A percentile compares a stretch with the other conserved stretches of the same genome.
phyloP scores from a whole-genome alignment of 2,113 vertebrate species.

The Halichoeres trimaculatus region DNA sequence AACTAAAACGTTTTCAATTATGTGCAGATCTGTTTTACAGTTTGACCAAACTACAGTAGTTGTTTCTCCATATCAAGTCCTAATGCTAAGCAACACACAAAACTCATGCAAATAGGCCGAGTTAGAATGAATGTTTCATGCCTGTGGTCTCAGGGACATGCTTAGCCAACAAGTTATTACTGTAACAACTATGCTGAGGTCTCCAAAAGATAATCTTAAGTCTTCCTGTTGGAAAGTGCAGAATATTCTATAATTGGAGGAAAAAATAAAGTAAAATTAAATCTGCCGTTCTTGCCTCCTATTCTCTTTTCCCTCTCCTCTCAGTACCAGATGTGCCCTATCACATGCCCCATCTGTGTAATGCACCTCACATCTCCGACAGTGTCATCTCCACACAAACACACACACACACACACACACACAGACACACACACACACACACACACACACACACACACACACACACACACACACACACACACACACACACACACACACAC shows the following conservation, averaged over 20 bases:
- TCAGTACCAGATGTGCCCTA: conserved; percentile 73
- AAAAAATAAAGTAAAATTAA: not conserved
- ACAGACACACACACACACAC: conserved; percentile 32
- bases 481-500: conserved; percentile 10
- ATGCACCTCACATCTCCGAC: conserved; percentile 59
- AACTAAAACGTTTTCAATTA: too few relatives aligned
- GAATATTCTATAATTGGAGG: not conserved
- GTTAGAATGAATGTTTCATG: too few relatives aligned
- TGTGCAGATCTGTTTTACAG: too few relatives aligned
- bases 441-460: conserved; percentile 14
- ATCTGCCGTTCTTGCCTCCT: conserved; percentile 2
- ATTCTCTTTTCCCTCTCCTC: conserved; percentile 10
- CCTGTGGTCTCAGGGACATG: too few relatives aligned
- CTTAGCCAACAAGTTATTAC: not conserved
- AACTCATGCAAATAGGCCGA: too few relatives aligned
- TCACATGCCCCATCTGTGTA: conserved; percentile 73
- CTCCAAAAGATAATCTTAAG: not conserved
- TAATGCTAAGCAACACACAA: too few relatives aligned
- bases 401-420: conserved; percentile 17
- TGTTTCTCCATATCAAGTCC: too few relatives aligned
- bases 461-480: conserved; percentile 23
- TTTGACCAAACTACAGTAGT: too few relatives aligned
- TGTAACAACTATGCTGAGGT: not conserved
- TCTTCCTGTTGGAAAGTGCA: not conserved
- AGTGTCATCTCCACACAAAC: conserved; percentile 48